A percentile compares a stretch with the other conserved stretches of the same genome.
Evolutionary conservation across 2,888 invertebrate species (phyloP).

Genomic region (Yponomeuta cagnagella): DNA sequence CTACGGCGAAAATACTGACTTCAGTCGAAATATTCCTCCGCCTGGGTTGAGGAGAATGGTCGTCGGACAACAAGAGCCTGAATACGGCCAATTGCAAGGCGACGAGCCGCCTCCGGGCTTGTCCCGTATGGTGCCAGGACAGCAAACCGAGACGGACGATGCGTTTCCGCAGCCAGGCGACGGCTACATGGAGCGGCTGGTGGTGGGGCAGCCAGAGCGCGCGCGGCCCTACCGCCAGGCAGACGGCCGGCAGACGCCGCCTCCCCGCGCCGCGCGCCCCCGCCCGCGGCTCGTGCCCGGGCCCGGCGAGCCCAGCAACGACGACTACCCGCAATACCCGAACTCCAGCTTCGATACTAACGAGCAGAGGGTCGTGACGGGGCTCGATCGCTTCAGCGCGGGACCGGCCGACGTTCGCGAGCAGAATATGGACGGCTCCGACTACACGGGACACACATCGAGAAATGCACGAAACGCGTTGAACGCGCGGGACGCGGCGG

Average conservation of each 20-base stretch:
- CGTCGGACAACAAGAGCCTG: constrained; percentile 78
- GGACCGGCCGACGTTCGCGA: constrained; percentile 53
- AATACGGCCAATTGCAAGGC: constrained; percentile 52
- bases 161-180: constrained; percentile 42
- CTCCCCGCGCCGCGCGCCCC: constrained; percentile 44
- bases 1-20: constrained; percentile 63
- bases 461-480: constrained; percentile 43
- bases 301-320: constrained; percentile 68
- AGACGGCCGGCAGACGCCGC: constrained; percentile 59
- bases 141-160: constrained; percentile 57
- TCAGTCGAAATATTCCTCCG: constrained; percentile 73
- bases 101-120: constrained; percentile 73
- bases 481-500: constrained; percentile 34
- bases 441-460: constrained; percentile 50
- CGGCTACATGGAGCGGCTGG: constrained; percentile 59
- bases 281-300: constrained; percentile 78
- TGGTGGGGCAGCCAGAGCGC: constrained; percentile 59
- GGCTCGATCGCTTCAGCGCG: constrained; percentile 61
- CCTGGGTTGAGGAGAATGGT: constrained; percentile 80
- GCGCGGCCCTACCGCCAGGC: constrained; percentile 58
- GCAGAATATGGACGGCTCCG: constrained; percentile 64
- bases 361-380: constrained; percentile 73
- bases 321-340: constrained; percentile 55
- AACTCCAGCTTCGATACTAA: constrained; percentile 53
- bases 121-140: constrained; percentile 71